These are phyloP conservation scores for Melanotaenia boesemani DNA, from an alignment of 2,797 vertebrate species.

Conservation along the genomic window DNA sequence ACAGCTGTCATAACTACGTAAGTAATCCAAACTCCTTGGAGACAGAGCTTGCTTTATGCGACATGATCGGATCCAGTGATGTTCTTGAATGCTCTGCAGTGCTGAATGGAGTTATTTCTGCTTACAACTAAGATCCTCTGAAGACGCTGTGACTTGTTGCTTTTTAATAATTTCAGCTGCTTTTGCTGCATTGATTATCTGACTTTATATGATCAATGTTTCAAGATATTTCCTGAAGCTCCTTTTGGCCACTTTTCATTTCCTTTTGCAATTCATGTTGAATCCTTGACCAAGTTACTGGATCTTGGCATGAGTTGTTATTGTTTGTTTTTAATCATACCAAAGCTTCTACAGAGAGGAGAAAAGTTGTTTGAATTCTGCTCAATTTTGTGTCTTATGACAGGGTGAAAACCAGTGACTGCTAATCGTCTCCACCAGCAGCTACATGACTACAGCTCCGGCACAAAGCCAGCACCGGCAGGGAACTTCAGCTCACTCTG, in stretches of 20 bases:
- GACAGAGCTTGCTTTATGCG: background rate
- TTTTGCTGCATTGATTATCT: slow-evolving; percentile 38
- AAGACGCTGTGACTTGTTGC: slow-evolving; percentile 26
- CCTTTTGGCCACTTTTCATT: background rate
- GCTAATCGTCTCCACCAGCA: slow-evolving; percentile 66
- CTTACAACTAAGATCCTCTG: slow-evolving; percentile 21
- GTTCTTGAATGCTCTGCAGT: slow-evolving; percentile 11
- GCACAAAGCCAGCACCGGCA: slow-evolving; percentile 70
- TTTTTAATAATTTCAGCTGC: slow-evolving; percentile 19
- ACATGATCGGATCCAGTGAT: background rate
- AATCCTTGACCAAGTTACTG: slow-evolving; percentile 9
- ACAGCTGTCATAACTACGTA: background rate
- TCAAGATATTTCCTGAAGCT: background rate
- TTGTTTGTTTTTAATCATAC: slow-evolving; percentile 26
- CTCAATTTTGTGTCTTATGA: slow-evolving; percentile 48
- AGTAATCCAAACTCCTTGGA: background rate
- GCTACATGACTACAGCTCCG: slow-evolving; percentile 38
- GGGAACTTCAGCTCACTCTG: slow-evolving; percentile 74
- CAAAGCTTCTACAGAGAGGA: slow-evolving; percentile 27
- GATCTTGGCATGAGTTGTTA: slow-evolving; percentile 18
- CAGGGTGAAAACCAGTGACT: slow-evolving; percentile 83
- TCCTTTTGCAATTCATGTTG: slow-evolving; percentile 5
- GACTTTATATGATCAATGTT: slow-evolving; percentile 21
- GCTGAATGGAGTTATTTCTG: background rate
- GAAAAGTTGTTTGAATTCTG: slow-evolving; percentile 10